These are phyloP conservation scores for Caenorhabditis brenneri DNA, from an alignment of 1,140 invertebrate genomes.

Conservation along the genomic window DNA sequence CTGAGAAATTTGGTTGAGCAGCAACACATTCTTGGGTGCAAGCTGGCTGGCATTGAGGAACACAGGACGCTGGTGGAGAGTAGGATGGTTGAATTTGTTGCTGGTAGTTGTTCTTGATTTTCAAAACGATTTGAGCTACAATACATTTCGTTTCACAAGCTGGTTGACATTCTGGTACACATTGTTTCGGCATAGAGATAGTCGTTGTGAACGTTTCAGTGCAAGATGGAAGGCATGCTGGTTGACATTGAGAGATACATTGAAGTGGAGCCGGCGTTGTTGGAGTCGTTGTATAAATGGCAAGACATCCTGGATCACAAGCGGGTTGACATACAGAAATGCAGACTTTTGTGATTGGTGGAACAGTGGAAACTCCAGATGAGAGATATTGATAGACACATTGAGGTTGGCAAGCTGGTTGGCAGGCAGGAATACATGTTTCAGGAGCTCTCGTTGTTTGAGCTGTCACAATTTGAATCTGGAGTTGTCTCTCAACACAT, in stretches of 20 bases:
- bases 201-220: constrained; percentile 24
- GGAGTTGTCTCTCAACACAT: constrained; percentile 12
- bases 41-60: constrained; percentile 10
- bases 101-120: constrained; percentile 18
- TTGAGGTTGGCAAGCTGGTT: constrained; percentile 35
- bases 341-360: constrained; percentile 21
- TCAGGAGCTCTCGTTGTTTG: neutral
- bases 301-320: constrained; percentile 23
- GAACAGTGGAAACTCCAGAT: constrained; percentile 2
- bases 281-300: neutral
- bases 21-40: constrained; percentile 19
- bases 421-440: constrained; percentile 1
- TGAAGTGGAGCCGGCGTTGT: constrained; percentile 19
- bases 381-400: constrained; percentile 30
- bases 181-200: neutral
- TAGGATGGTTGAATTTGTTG: neutral
- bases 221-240: constrained; percentile 47
- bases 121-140: constrained; percentile 5
- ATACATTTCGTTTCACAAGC: constrained; percentile 37
- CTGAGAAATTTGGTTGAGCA: constrained; percentile 30
- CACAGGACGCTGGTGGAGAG: neutral
- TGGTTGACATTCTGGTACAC: constrained; percentile 44
- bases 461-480: constrained; percentile 5
- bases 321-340: constrained; percentile 21
- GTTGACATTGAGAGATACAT: constrained; percentile 28